A percentile compares a stretch with the other conserved stretches of the same genome.
These are phyloP conservation scores for Thymallus thymallus DNA, from an alignment of 2,113 vertebrate species.

Conservation along the genomic window DNA sequence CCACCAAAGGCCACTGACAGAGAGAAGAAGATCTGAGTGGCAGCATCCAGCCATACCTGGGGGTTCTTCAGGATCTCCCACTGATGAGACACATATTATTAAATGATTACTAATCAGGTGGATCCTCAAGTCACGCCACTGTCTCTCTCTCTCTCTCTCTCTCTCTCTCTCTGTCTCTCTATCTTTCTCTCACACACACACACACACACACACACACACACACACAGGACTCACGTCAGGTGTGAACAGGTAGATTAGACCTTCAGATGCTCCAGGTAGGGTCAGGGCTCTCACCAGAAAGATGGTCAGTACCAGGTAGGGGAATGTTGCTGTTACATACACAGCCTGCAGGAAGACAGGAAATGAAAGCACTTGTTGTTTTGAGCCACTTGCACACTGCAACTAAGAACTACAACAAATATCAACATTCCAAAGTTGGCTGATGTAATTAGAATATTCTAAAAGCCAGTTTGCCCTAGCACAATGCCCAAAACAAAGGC, in stretches of 20 bases:
- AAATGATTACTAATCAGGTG: neutral
- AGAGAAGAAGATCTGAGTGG: slow-evolving; percentile 93
- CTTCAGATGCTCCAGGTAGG: slow-evolving; percentile 82
- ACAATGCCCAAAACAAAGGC: too few relatives aligned
- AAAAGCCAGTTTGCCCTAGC: too few relatives aligned
- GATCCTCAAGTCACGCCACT: neutral
- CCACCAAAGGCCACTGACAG: slow-evolving; percentile 89
- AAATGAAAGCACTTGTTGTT: slow-evolving; percentile 13
- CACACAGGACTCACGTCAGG: slow-evolving; percentile 77
- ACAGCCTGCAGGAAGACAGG: slow-evolving; percentile 78
- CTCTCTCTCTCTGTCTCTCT: too few relatives aligned
- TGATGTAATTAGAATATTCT: too few relatives aligned
- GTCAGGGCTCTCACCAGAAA: slow-evolving; percentile 85
- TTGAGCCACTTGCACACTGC: too few relatives aligned
- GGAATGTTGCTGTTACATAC: slow-evolving; percentile 87
- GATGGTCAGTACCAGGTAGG: slow-evolving; percentile 85
- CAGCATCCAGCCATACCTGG: slow-evolving; percentile 88
- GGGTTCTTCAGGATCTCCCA: slow-evolving; percentile 78
- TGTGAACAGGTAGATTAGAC: slow-evolving; percentile 85
- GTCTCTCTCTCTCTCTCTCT: too few relatives aligned
- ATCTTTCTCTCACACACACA: too few relatives aligned
- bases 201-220: slow-evolving; percentile 70
- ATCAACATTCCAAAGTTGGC: too few relatives aligned
- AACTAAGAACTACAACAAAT: too few relatives aligned
- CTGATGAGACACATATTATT: slow-evolving; percentile 59